Evolutionary conservation across 2,797 vertebrate species (phyloP).

Genomic region (Ambastaia sidthimunki): DNA sequence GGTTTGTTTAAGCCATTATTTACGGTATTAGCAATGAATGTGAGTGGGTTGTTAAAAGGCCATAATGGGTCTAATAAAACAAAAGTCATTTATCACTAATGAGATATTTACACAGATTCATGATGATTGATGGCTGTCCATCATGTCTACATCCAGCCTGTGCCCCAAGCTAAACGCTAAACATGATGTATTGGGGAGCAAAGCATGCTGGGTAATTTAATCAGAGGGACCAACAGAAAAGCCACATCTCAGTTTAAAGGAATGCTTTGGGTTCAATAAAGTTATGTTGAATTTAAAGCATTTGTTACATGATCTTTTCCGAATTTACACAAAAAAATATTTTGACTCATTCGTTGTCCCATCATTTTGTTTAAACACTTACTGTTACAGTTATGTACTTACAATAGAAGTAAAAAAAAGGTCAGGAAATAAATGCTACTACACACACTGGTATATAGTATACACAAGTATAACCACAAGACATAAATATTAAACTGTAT

Average conservation of each 20-base stretch:
- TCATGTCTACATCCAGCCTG: conserved; percentile 18
- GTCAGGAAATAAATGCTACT: no score
- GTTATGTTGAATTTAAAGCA: background rate
- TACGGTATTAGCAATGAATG: conserved; percentile 19
- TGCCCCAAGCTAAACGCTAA: background rate
- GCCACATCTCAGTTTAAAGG: conserved; percentile 21
- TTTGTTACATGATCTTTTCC: background rate
- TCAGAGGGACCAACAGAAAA: conserved; percentile 51
- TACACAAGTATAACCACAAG: no score
- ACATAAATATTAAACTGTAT: no score
- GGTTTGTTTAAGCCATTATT: conserved; percentile 27
- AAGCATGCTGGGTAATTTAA: conserved; percentile 63
- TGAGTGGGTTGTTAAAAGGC: conserved; percentile 20
- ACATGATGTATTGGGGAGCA: conserved; percentile 37
- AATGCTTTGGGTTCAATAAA: background rate
- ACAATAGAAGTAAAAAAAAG: no score
- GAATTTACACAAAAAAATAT: background rate
- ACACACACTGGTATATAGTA: no score
- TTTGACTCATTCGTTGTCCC: background rate
- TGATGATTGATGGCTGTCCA: conserved; percentile 47
- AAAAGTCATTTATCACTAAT: conserved; percentile 38
- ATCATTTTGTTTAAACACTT: no score
- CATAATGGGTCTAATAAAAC: conserved; percentile 32
- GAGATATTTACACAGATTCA: conserved; percentile 19
- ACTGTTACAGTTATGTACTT: no score